phyloP scores from a whole-genome alignment of 1,140 invertebrate genomes.

The Temnothorax curvispinosus region DNA sequence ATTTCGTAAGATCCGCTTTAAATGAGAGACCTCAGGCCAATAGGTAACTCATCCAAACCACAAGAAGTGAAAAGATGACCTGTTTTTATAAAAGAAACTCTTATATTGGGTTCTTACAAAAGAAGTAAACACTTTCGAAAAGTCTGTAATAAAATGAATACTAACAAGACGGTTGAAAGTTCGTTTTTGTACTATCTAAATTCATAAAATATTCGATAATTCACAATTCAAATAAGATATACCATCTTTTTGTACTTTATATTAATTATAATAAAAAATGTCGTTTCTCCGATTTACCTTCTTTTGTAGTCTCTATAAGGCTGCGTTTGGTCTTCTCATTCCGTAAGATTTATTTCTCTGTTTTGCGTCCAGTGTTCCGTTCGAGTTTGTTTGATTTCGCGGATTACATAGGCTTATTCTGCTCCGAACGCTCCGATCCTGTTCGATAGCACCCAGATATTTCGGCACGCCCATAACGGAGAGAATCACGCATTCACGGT shows the following conservation, averaged over 20 bases:
- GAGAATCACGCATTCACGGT: not conserved
- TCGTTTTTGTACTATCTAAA: not conserved
- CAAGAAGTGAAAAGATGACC: not conserved
- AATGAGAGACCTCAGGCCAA: not conserved
- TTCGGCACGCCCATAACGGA: not conserved
- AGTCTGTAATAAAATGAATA: not conserved
- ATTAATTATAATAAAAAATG: not conserved
- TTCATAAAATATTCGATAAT: not conserved
- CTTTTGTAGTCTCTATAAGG: not conserved
- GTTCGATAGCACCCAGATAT: not conserved
- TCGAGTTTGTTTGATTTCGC: not conserved
- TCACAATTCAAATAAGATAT: not conserved
- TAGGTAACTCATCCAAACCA: not conserved
- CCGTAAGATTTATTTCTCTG: not conserved
- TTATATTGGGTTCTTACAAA: not conserved
- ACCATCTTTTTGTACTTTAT: not conserved
- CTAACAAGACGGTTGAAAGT: not conserved
- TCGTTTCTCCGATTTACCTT: not conserved
- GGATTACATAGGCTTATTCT: not conserved
- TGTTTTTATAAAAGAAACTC: not conserved
- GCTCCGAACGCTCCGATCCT: not conserved
- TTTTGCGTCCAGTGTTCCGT: not conserved
- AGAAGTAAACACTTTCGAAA: not conserved
- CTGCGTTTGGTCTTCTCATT: not conserved
- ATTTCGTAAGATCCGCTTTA: constrained; percentile 35